Conservation (phyloP, 1,140 invertebrate genomes). For the Heliconius congener region DNA sequence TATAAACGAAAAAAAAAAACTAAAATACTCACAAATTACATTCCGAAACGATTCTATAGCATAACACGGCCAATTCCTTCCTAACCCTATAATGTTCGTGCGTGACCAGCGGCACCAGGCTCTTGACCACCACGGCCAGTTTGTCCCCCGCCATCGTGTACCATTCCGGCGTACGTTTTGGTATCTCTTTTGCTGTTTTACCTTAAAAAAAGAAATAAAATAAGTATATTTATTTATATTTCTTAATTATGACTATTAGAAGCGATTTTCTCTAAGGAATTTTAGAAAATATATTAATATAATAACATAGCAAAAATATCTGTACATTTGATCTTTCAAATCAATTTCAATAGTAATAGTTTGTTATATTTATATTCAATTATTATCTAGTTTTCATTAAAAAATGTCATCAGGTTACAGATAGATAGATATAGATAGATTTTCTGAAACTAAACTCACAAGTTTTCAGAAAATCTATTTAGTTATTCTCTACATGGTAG, state of each 20-base stretch:
- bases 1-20: constrained; percentile 1
- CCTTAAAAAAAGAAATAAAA: constrained; percentile 33
- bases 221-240: too few species aligned
- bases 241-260: too few species aligned
- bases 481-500: background rate
- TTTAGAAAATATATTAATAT: background rate
- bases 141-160: constrained; percentile 82
- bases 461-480: too few species aligned
- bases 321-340: background rate
- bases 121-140: constrained; percentile 76
- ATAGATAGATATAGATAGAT: too few species aligned
- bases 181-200: constrained; percentile 72
- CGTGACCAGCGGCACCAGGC: constrained; percentile 74
- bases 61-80: constrained; percentile 79
- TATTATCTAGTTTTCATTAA: too few species aligned
- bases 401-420: too few species aligned
- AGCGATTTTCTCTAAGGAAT: too few species aligned
- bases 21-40: constrained; percentile 79
- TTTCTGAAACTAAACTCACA: too few species aligned
- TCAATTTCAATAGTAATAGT: too few species aligned
- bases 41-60: constrained; percentile 78
- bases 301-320: background rate
- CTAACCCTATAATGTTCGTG: constrained; percentile 83
- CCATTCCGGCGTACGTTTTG: constrained; percentile 80
- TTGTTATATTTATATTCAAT: too few species aligned